These are phyloP conservation scores for Trichopria drosophilae DNA, from an alignment of 2,888 invertebrate species.

Conservation along the genomic window DNA sequence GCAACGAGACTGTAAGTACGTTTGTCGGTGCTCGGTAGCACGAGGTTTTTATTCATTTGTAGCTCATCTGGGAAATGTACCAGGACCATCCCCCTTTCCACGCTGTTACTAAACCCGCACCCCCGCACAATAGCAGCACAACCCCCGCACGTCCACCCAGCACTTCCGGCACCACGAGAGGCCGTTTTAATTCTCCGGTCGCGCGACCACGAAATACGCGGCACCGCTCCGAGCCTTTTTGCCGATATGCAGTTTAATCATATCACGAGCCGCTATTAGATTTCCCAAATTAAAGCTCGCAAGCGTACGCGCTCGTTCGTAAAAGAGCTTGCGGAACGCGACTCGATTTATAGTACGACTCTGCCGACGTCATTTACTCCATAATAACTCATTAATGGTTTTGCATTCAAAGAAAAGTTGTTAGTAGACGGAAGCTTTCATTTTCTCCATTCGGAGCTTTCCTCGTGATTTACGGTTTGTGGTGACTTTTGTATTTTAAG, in stretches of 20 bases:
- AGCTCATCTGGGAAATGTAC: conserved; percentile 44
- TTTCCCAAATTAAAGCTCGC: conserved; percentile 16
- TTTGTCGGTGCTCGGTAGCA: conserved; percentile 25
- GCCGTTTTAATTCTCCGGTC: conserved; percentile 18
- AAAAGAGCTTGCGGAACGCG: no score
- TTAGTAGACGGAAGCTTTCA: no score
- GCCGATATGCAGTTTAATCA: conserved; percentile 34
- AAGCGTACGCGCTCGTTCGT: no score
- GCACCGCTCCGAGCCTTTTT: conserved; percentile 33
- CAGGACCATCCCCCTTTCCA: conserved; percentile 32
- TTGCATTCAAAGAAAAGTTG: no score
- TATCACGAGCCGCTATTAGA: conserved; percentile 32
- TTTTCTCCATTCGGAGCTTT: no score
- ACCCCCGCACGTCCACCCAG: conserved; percentile 19
- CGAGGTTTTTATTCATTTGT: conserved; percentile 38
- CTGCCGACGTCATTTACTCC: no score
- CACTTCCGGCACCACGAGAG: conserved; percentile 21
- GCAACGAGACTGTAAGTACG: conserved; percentile 28
- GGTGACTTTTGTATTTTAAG: no score
- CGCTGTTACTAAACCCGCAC: conserved; percentile 29
- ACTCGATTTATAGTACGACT: no score
- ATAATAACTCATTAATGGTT: no score
- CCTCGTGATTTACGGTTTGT: no score
- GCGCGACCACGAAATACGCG: conserved; percentile 35
- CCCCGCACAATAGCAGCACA: conserved; percentile 28